Base-by-base conservation (phyloP, 2,888 invertebrate genomes). In the Drosophila affinis region DNA sequence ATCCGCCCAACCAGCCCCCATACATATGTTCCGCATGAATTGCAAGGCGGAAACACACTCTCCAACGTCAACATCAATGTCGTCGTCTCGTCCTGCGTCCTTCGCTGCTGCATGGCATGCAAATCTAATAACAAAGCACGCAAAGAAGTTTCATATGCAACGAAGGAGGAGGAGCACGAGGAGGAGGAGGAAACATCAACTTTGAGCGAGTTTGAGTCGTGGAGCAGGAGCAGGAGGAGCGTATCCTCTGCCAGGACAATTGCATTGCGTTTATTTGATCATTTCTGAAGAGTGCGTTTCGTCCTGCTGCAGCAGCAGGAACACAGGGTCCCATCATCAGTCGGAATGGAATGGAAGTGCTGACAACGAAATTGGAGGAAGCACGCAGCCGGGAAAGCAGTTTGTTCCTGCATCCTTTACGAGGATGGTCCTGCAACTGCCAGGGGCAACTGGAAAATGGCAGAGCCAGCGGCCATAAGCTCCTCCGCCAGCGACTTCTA, bases 51-150 rank as follows among this genome's bases (percentile, higher is more conserved):
- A 69, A 67, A 67, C 39, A 39, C 39, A 39, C 39, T 69, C 51
- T 57, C 57, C 65, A 69, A 52, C 46, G 32, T 46, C 49, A 24
- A 53, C 49, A 12, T 58, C 48, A 29, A 21, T 39, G 29, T 46
- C 46, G 55, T 32, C 21, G 56, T 57, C 73, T 14, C 39, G 39
- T 39, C 14, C 39, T 14, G 6, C 3, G 39, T 39, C 14, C 39
- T 39, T 63, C 45, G 65, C 65, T 64, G 48, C 57, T 64, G 53
- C 57, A 3, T 44, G 61, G 45, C 73, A 84, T 58, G 79, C 77
- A 81, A 88, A 88, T 88, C 88, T 77, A 85, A 85, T 85, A 85
- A 77, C 65, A 84, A 75, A 62, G 76, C 77, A 56, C 58, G 56
- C 62, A 65, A 69, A 69, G 56, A 75, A 83, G 72, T 75, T 86